Evolutionary conservation across 2,888 invertebrate genomes (phyloP).

Genomic region (Pelosia muscerda): DNA sequence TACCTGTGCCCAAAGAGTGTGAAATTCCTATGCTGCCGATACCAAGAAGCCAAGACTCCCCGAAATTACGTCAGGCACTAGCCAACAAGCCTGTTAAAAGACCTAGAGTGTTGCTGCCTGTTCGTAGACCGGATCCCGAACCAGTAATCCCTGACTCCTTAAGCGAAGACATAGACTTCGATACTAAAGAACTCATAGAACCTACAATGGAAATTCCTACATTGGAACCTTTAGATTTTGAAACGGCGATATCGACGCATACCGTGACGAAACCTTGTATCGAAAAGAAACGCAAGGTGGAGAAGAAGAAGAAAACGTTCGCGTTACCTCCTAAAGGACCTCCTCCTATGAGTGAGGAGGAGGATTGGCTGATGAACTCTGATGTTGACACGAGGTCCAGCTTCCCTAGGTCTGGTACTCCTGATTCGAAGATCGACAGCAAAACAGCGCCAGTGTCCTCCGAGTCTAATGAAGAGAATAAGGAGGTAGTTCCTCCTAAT

Average conservation of each 20-base stretch:
- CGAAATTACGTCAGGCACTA: slow-evolving; percentile 73
- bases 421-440: slow-evolving; percentile 72
- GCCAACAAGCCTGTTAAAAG: slow-evolving; percentile 72
- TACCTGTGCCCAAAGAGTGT: slow-evolving; percentile 48
- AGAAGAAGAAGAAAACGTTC: slow-evolving; percentile 64
- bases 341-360: slow-evolving; percentile 69
- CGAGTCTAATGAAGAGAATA: slow-evolving; percentile 71
- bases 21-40: slow-evolving; percentile 24
- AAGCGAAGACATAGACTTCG: slow-evolving; percentile 50
- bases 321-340: slow-evolving; percentile 56
- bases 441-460: slow-evolving; percentile 58
- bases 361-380: slow-evolving; percentile 74
- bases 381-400: slow-evolving; percentile 79
- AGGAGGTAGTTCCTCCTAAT: slow-evolving; percentile 57
- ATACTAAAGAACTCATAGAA: slow-evolving; percentile 35
- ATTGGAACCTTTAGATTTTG: slow-evolving; percentile 68
- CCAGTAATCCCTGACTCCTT: slow-evolving; percentile 35
- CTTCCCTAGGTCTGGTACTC: slow-evolving; percentile 75
- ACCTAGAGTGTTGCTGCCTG: slow-evolving; percentile 75
- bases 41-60: slow-evolving; percentile 71
- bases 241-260: slow-evolving; percentile 76
- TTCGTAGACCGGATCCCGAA: slow-evolving; percentile 65
- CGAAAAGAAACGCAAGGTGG: slow-evolving; percentile 54
- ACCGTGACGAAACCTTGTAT: slow-evolving; percentile 71
- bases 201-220: slow-evolving; percentile 41